Evolutionary conservation across 2,797 vertebrate species (phyloP).

Genomic region (Sebastes taczanowskii): DNA sequence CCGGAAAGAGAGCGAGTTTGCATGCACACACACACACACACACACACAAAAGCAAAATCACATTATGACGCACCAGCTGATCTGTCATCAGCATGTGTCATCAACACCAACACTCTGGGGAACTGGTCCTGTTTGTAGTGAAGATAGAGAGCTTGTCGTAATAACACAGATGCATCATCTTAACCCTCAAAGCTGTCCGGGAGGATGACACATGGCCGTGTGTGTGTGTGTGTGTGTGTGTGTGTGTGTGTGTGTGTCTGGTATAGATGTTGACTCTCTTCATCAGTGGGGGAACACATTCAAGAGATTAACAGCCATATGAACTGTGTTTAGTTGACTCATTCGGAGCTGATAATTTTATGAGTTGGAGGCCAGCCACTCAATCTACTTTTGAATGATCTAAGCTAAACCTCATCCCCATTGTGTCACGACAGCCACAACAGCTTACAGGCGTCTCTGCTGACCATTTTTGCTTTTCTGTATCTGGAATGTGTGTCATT

Average conservation of each 20-base stretch:
- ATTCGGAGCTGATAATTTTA: constrained; percentile 46
- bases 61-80: constrained; percentile 26
- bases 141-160: constrained; percentile 34
- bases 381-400: constrained; percentile 4
- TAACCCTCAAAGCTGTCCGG: constrained; percentile 24
- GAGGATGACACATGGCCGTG: constrained; percentile 6
- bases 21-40: neutral
- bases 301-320: constrained; percentile 44
- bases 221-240: constrained; percentile 9
- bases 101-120: constrained; percentile 22
- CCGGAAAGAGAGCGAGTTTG: neutral
- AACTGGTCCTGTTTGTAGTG: constrained; percentile 22
- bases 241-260: constrained; percentile 8
- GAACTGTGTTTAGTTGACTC: constrained; percentile 36
- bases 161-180: constrained; percentile 46
- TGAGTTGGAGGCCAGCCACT: constrained; percentile 5
- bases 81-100: constrained; percentile 41
- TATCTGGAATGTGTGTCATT: neutral
- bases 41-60: neutral
- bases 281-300: constrained; percentile 29
- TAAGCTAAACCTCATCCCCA: neutral
- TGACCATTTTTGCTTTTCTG: neutral
- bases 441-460: neutral
- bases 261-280: constrained; percentile 36
- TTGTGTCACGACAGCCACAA: neutral